A percentile compares a stretch with the other conserved stretches of the same genome.
Evolutionary conservation across 2,888 invertebrate genomes (phyloP).

Genomic region (Ypsolopha sequella): DNA sequence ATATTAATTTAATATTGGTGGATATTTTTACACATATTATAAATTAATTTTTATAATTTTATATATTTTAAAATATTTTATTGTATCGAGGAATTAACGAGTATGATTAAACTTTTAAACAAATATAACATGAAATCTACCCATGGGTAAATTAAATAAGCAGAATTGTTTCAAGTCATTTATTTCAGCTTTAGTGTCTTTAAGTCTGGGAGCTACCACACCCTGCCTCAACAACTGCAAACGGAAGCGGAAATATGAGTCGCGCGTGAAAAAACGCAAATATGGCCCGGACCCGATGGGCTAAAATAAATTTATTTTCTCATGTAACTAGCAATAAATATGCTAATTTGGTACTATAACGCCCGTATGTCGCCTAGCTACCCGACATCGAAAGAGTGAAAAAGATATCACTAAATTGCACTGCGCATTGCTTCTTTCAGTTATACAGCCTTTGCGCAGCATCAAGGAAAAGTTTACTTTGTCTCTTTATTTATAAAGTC

Average conservation of each 20-base stretch:
- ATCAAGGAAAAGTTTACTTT: slow-evolving; percentile 50
- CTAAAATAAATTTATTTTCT: slow-evolving; percentile 63
- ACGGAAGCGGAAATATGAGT: slow-evolving; percentile 37
- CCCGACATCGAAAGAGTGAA: slow-evolving; percentile 61
- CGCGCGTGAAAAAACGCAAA: slow-evolving; percentile 31
- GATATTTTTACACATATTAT: no score
- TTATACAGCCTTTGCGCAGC: slow-evolving; percentile 43
- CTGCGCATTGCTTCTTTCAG: slow-evolving; percentile 68
- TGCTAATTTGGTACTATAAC: slow-evolving; percentile 67
- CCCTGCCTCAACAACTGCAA: slow-evolving; percentile 6
- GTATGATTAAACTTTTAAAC: no score
- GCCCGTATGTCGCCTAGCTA: slow-evolving; percentile 64
- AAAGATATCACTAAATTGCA: slow-evolving; percentile 69
- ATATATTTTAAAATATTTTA: no score
- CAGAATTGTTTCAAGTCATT: not conserved
- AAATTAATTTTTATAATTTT: no score
- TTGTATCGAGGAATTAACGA: no score
- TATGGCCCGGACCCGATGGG: slow-evolving; percentile 46
- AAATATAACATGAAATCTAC: no score
- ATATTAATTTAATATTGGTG: no score
- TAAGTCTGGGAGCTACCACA: not conserved
- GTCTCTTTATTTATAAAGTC: slow-evolving; percentile 45
- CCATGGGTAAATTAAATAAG: not conserved
- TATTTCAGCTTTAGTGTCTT: not conserved
- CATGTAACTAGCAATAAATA: slow-evolving; percentile 67